Base-by-base conservation (phyloP, 2,797 vertebrate genomes). In the Oophaga sylvatica region DNA sequence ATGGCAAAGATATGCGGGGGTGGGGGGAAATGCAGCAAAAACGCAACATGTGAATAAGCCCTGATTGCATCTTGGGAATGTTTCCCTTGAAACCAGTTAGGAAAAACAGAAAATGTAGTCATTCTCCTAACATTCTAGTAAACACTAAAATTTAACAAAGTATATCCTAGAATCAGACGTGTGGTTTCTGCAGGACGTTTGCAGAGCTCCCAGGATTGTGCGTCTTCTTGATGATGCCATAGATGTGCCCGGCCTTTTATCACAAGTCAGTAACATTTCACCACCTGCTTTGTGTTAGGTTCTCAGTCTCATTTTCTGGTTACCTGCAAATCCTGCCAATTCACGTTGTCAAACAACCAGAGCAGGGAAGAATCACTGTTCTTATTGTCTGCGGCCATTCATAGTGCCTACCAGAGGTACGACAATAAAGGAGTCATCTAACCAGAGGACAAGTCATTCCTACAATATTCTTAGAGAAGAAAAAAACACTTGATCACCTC, bases 271-370 rank as follows among this genome's bases (percentile, higher is more conserved):
- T 62, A 76, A 62, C 68, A 59, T 73, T 57, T 86, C 84, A 83
- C 71, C 84, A 79, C 71, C 68, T 45, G 87, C 87, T 85, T 79
- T 83, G 48, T 75, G 53, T 86, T 35, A n/a, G 31, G 5, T 70
- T 41, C 65, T 68, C 73, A 7, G 71, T 81, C 84, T 86, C 80
- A 29, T 16, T 76, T 68, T 78, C 73, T 60, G 31, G 56, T 71
- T 86, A 59, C 73, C 78, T 68, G 70, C 78, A 59, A 53, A 22
- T 82, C 80, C 73, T 89, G 84, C 88, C 88, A 89, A 89, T 86
- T 89, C 45, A 82, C 71, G 86, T 71, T 89, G 88, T 89, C 88
- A 86, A 68, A 79, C 80, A 78, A 83, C 84, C 84, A 86, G 65
- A 79, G 20, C 76, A 59, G 73, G 22, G 26, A 48, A 78, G 80